A percentile compares a stretch with the other conserved stretches of the same genome.
Evolutionary conservation across 2,113 vertebrate genomes (phyloP).

Genomic region (Chiloscyllium plagiosum): DNA sequence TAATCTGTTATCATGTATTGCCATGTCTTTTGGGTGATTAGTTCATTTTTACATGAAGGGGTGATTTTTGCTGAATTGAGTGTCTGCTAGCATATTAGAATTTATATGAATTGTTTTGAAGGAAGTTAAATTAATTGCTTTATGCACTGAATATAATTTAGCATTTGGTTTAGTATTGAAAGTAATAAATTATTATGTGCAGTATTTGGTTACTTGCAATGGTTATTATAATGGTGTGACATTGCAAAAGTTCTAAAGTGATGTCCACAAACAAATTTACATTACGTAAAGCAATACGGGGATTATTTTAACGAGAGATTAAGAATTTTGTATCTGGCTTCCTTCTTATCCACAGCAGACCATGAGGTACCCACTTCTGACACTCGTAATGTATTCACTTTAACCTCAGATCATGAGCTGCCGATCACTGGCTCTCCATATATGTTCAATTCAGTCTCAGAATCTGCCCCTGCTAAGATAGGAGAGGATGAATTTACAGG

Average conservation of each 20-base stretch:
- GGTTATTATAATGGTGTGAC: not conserved
- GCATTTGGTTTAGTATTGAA: not conserved
- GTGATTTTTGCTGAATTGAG: too few species aligned
- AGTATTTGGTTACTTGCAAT: not conserved
- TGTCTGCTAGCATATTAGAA: too few species aligned
- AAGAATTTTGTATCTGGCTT: not conserved
- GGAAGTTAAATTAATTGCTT: too few species aligned
- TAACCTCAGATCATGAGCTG: not conserved
- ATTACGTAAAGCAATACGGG: not conserved
- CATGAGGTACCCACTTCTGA: not conserved
- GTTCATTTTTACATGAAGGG: too few species aligned
- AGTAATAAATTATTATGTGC: not conserved
- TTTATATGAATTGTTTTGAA: not conserved
- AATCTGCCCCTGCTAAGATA: not conserved
- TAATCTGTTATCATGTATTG: too few species aligned
- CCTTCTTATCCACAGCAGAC: conserved; percentile 20
- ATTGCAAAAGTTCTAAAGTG: not conserved
- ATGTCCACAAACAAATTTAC: not conserved
- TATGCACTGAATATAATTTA: not conserved
- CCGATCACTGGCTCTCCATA: not conserved
- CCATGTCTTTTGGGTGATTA: too few species aligned
- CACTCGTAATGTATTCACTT: not conserved
- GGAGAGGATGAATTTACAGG: not conserved
- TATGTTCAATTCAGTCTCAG: not conserved
- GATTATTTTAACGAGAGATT: not conserved